These are phyloP conservation scores for Fragum fragum DNA, from an alignment of 2,888 invertebrate species.

Conservation along the genomic window DNA sequence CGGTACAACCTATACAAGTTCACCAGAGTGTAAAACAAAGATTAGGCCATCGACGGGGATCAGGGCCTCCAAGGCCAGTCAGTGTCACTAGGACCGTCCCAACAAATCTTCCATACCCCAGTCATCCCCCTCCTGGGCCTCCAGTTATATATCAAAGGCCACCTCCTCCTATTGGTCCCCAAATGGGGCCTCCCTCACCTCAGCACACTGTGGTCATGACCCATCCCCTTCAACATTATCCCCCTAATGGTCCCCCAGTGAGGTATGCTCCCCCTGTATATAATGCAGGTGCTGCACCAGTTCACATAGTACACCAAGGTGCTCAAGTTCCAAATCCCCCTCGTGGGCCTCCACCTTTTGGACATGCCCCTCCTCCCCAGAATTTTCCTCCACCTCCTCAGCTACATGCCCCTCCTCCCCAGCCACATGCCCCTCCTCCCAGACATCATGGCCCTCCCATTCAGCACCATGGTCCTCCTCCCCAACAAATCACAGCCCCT, in stretches of 20 bases:
- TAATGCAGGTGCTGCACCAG: slow-evolving; percentile 7
- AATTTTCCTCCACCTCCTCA: slow-evolving; percentile 27
- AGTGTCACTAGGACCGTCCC: slow-evolving; percentile 55
- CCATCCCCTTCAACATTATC: slow-evolving; percentile 8
- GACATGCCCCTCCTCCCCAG: slow-evolving; percentile 15
- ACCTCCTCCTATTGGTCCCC: not conserved
- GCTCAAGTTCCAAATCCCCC: not conserved
- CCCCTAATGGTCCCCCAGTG: slow-evolving; percentile 27
- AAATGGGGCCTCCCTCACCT: not conserved
- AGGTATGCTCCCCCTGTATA: slow-evolving; percentile 14
- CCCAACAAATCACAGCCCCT: slow-evolving; percentile 19
- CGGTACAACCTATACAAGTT: slow-evolving; percentile 6
- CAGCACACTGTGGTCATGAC: slow-evolving; percentile 8
- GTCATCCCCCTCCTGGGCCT: slow-evolving; percentile 14
- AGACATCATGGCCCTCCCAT: slow-evolving; percentile 14
- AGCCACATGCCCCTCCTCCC: slow-evolving; percentile 22
- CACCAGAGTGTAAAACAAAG: slow-evolving; percentile 41
- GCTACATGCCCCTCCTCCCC: slow-evolving; percentile 26
- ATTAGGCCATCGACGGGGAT: slow-evolving; percentile 41
- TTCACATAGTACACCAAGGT: not conserved
- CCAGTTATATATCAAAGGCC: not conserved
- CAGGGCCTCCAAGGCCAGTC: slow-evolving; percentile 16
- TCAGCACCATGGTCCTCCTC: slow-evolving; percentile 15
- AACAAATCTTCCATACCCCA: slow-evolving; percentile 10
- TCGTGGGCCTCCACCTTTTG: slow-evolving; percentile 4